Conservation (phyloP, 2,888 invertebrate species). For the Rosalia funebris region DNA sequence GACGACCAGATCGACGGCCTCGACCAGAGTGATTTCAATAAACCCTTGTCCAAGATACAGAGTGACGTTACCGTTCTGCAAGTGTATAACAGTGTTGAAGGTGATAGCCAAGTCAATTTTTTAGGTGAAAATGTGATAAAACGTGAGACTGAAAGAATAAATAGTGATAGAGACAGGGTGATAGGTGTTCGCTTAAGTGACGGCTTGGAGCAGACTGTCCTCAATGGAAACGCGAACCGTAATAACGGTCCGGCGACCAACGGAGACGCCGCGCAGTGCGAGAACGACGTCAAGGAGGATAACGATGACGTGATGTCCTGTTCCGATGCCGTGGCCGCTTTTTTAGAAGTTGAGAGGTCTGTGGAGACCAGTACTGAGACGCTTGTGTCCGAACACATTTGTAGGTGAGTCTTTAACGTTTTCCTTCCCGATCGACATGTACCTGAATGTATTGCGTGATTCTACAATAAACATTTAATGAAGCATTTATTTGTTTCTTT, state of each 20-base stretch:
- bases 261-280: constrained; percentile 27
- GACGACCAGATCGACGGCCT: constrained; percentile 51
- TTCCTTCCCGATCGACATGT: background rate
- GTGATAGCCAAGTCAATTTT: constrained; percentile 36
- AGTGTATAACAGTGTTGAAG: constrained; percentile 20
- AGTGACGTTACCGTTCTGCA: constrained; percentile 30
- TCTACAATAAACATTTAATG: too few relatives aligned
- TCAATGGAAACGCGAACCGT: background rate
- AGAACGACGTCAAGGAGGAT: constrained; percentile 31
- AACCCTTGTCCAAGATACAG: constrained; percentile 34
- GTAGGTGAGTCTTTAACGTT: constrained; percentile 45
- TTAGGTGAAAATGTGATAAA: constrained; percentile 50
- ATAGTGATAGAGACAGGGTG: constrained; percentile 27
- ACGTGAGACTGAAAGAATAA: constrained; percentile 44
- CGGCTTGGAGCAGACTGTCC: too few relatives aligned
- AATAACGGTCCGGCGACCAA: background rate
- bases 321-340: constrained; percentile 52
- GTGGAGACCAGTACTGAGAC: constrained; percentile 68
- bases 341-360: constrained; percentile 54
- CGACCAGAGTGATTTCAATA: constrained; percentile 36
- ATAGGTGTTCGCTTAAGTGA: too few relatives aligned
- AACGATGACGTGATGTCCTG: constrained; percentile 30
- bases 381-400: constrained; percentile 60
- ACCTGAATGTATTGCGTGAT: constrained; percentile 4
- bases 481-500: too few relatives aligned